A percentile compares a stretch with the other conserved stretches of the same genome.
These are phyloP conservation scores for Cantharis nigra DNA, from an alignment of 2,888 invertebrate genomes.

Conservation along the genomic window DNA sequence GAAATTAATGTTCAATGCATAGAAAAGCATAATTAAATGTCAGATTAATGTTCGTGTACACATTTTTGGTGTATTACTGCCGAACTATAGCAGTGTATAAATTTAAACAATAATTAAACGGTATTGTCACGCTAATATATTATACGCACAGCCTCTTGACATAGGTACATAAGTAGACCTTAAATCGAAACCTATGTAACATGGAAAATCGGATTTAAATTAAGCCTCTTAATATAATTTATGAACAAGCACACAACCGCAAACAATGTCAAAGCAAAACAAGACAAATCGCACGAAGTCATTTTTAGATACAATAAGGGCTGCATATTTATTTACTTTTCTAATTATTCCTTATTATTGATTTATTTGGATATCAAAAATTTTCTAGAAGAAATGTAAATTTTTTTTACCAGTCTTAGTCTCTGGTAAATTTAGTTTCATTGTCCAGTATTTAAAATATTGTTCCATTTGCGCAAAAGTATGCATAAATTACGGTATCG, in stretches of 20 bases:
- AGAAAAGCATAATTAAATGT: neutral
- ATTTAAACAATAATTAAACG: neutral
- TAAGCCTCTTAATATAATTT: neutral
- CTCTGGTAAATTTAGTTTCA: no score
- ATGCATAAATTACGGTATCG: no score
- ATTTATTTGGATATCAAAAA: no score
- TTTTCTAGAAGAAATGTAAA: no score
- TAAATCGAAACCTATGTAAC: neutral
- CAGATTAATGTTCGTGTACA: neutral
- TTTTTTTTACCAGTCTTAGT: no score
- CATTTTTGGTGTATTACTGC: neutral
- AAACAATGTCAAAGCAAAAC: neutral
- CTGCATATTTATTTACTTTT: no score
- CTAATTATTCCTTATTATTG: no score
- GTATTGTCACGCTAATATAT: neutral
- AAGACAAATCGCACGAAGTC: neutral
- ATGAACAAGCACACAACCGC: neutral
- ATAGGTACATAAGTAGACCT: neutral
- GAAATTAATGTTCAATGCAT: neutral
- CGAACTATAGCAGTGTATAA: neutral
- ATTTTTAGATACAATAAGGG: neutral
- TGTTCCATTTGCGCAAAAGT: no score
- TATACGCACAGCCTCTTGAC: neutral
- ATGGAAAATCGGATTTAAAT: neutral
- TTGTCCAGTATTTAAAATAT: no score